Evolutionary conservation across 2,888 invertebrate genomes (phyloP).

Genomic region (Limnephilus auricula): DNA sequence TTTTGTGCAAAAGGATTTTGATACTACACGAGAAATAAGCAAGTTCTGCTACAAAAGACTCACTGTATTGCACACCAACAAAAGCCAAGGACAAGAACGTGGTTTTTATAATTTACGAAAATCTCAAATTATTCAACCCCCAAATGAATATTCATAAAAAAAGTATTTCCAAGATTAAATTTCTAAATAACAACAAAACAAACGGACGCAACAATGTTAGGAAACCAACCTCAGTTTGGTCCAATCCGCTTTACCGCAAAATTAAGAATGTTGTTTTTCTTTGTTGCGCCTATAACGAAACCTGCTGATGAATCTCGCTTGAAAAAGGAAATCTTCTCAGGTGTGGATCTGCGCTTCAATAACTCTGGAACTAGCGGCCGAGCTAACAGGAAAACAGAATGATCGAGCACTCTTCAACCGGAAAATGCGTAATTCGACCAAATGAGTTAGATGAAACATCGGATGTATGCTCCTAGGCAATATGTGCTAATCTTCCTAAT

Average conservation of each 20-base stretch:
- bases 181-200: constrained; percentile 34
- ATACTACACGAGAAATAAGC: not conserved
- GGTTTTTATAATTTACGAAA: not conserved
- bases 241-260: constrained; percentile 30
- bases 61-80: not conserved
- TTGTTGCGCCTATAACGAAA: constrained; percentile 34
- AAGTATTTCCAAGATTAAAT: constrained; percentile 50
- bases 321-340: constrained; percentile 29
- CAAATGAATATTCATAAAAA: constrained; percentile 30
- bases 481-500: not conserved
- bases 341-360: constrained; percentile 42
- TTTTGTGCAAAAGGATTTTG: not conserved
- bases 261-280: constrained; percentile 33
- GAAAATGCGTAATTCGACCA: constrained; percentile 38
- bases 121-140: constrained; percentile 32
- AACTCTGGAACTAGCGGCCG: not conserved
- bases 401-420: not conserved
- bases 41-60: not conserved
- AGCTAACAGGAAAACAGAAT: constrained; percentile 3
- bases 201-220: constrained; percentile 21
- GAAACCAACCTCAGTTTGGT: constrained; percentile 24
- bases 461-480: not conserved
- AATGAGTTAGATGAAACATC: constrained; percentile 4
- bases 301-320: constrained; percentile 25
- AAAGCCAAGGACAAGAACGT: not conserved